Base-by-base conservation (phyloP, 2,888 invertebrate genomes). In the Cantharis flavilabris region DNA sequence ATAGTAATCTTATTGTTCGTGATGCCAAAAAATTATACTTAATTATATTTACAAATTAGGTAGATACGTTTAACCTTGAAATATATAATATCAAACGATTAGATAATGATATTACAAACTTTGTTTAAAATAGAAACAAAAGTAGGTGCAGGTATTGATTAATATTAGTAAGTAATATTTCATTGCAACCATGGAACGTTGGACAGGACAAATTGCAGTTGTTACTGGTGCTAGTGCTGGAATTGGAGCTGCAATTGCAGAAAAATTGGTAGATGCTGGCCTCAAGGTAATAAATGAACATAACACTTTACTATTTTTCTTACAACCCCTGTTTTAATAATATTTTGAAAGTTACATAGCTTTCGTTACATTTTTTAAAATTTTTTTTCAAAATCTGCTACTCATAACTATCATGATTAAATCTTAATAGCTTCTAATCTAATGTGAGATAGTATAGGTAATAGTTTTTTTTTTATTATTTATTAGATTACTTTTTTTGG, bases 221-320 rank as follows among this genome's bases (percentile, higher is more conserved):
- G 69, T 73, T 14, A 73, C 73, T 69, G 73, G 69, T 67, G 73
- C 73, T 11, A 73, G 73, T 67, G 14, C 69, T 14, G 73, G 73
- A 62, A 73, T 74, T 26, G 74, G 74, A 30, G 62, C 62, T 63
- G 71, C 70, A 33, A 64, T 75, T 20, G 70, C 14, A 5, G 18
- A n/a, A 64, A 11, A 65, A 20, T 49, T 75, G n/a, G 70, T 70
- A 10, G 65, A 70, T 18, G 20, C 23, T 10, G 70, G 65, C 10
- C n/a, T 72, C 3, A 72, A 67, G 67, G 72, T 72, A 72, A 72
- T 4, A 7, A 30, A 23, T 64, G 5, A n/a, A 5, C 1, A 33
- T 13, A 13, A 13, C n/a, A 5, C 13, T 33, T 13, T 33, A n/a
- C 13, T 13, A 9, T 33, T 33, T 5, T 4, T 3, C 11, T 33